phyloP scores from a whole-genome alignment of 2,888 invertebrate genomes.

The Operophtera brumata region DNA sequence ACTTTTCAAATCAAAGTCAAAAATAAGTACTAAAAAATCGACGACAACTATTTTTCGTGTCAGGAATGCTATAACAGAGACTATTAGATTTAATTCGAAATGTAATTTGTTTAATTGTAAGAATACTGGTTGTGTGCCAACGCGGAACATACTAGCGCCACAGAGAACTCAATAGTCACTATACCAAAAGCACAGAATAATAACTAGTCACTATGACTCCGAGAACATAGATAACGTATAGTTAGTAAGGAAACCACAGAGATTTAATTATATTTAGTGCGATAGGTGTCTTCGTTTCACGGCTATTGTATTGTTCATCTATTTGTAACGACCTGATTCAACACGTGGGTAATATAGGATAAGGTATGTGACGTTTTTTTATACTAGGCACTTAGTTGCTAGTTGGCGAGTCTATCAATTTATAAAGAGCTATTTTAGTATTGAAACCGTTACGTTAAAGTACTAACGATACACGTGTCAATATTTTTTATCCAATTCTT shows the following conservation, averaged over 20 bases:
- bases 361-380: not conserved
- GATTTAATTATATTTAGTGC: not conserved
- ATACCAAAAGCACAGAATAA: not conserved
- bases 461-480: too few relatives aligned
- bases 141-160: constrained; percentile 4
- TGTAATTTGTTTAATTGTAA: constrained; percentile 16
- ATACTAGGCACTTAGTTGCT: not conserved
- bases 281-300: not conserved
- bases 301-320: constrained; percentile 5
- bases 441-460: too few relatives aligned
- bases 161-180: not conserved
- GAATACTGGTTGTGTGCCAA: constrained; percentile 18
- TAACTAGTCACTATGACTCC: not conserved
- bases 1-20: too few relatives aligned
- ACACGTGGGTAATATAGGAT: not conserved
- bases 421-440: not conserved
- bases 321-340: constrained; percentile 4
- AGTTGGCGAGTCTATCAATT: not conserved
- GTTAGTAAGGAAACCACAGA: not conserved
- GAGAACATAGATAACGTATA: not conserved
- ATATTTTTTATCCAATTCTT: too few relatives aligned
- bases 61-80: constrained; percentile 8
- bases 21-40: not conserved
- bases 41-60: not conserved
- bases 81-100: constrained; percentile 10